Base-by-base conservation (phyloP, 2,797 vertebrate genomes). In the Artibeus jamaicensis region DNA sequence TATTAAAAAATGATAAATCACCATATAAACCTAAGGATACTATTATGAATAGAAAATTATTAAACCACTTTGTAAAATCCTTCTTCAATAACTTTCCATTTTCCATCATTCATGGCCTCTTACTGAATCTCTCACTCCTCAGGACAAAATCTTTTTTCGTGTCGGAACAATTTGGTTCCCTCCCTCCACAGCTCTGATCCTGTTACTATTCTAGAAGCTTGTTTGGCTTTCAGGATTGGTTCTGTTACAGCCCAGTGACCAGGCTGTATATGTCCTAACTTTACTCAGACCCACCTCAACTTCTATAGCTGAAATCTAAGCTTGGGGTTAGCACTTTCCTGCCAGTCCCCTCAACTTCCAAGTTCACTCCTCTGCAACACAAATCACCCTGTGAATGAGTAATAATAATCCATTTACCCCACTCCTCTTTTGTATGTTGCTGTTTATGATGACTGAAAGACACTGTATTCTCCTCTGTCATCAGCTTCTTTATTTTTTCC, bases 1-100 rank as follows among this genome's bases (percentile, higher is more conserved):
- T 65, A 53, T 95, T 90, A 92, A 76, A 77, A 48, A 89, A 77
- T 37, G 88, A 62, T 62, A 84, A 94, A 65, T 62, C 39, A 76
- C 32, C 42, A 22, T 19, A 65, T 50, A 89, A 89, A 81, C n/a
- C 26, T 32, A 74, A 76, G n/a, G 19, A 5, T 55, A 37, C 65
- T 79, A 44, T 39, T 46, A 86, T 7, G 37, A 62, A 87, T 48
- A 78, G 12, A 65, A 86, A 89, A 81, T 68, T 65, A 92, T 84
- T 50, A 62, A 94, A n/a, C 4, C 21, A 15, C 59, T 44, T 89
- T 77, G 21, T 9, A 57, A 95, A 91, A 62, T 50, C 65, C 29
- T 92, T 91, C 37, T 70, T 89, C 16, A 87, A 12, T 16, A 55
- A 15, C 29, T 44, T 26, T 26, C 48, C 37, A 32, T 53, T 91